Conservation (phyloP, 2,113 vertebrate genomes). For the Todiramphus chloris region DNA sequence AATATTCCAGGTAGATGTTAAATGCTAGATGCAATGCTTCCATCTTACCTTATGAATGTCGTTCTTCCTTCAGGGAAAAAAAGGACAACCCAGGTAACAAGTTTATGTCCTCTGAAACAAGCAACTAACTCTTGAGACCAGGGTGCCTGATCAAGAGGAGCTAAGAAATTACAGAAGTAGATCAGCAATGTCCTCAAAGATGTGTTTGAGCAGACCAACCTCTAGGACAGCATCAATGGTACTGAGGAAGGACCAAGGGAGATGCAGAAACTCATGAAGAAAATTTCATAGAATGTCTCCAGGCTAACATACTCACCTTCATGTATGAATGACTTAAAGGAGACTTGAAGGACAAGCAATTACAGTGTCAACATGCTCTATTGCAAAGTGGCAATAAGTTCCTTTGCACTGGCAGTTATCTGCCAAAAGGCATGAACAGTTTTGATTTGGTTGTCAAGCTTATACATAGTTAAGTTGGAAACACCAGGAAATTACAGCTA, state of each 20-base stretch:
- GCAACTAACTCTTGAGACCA: not conserved
- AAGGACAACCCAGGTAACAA: not conserved
- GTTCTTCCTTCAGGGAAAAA: not conserved
- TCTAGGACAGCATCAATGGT: not conserved
- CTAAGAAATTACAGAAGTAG: not conserved
- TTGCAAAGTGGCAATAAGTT: not conserved
- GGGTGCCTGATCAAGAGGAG: not conserved
- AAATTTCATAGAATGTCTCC: not conserved
- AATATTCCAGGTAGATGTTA: not conserved
- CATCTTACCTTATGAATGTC: not conserved
- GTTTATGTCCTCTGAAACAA: not conserved
- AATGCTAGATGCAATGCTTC: not conserved
- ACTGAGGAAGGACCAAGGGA: not conserved
- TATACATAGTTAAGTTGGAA: not conserved
- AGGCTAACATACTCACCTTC: not conserved
- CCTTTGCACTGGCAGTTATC: not conserved
- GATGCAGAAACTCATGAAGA: not conserved
- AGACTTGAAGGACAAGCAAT: not conserved
- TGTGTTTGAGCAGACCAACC: not conserved
- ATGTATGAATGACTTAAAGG: not conserved
- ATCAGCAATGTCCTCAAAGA: not conserved
- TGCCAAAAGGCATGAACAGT: not conserved
- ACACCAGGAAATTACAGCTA: not conserved
- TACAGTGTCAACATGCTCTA: rapidly evolving
- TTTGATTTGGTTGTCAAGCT: not conserved